These are phyloP conservation scores for Steatocranus sp. DNA, from an alignment of 2,797 vertebrate species.

Conservation along the genomic window DNA sequence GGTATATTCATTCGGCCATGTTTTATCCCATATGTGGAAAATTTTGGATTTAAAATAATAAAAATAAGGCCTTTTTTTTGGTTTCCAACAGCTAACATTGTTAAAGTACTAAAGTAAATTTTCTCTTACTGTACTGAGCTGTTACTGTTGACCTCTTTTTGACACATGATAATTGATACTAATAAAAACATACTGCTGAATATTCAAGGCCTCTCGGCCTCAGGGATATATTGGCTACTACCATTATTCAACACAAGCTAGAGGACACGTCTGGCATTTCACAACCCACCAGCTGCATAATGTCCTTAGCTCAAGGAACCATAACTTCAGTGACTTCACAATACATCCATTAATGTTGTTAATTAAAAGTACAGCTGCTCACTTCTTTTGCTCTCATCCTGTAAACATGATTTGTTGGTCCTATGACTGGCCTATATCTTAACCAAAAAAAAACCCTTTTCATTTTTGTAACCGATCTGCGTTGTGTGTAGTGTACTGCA, in stretches of 20 bases:
- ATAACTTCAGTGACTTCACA: not conserved
- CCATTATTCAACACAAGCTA: conserved; percentile 14
- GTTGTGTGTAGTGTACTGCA: not conserved
- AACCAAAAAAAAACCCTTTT: not conserved
- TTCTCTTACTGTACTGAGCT: not conserved
- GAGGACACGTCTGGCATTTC: conserved; percentile 17
- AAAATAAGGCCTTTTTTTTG: not conserved
- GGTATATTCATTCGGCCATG: not conserved
- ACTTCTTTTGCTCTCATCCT: not conserved
- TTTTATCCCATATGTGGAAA: rapidly evolving
- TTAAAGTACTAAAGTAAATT: not conserved
- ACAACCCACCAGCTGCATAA: not conserved
- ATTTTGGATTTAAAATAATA: not conserved
- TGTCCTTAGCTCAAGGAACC: not conserved
- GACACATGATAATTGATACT: not conserved
- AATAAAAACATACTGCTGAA: not conserved
- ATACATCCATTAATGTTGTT: not conserved
- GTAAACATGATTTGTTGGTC: not conserved
- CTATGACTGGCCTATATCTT: not conserved
- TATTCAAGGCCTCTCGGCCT: not conserved
- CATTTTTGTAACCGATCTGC: not conserved
- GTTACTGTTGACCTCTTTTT: not conserved
- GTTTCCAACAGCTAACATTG: not conserved
- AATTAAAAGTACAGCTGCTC: not conserved
- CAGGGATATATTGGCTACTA: not conserved